Evolutionary conservation across 2,888 invertebrate genomes (phyloP), one percentile per base, ranked within the genome.

Genomic region (Ferdinandea cuprea): DNA sequence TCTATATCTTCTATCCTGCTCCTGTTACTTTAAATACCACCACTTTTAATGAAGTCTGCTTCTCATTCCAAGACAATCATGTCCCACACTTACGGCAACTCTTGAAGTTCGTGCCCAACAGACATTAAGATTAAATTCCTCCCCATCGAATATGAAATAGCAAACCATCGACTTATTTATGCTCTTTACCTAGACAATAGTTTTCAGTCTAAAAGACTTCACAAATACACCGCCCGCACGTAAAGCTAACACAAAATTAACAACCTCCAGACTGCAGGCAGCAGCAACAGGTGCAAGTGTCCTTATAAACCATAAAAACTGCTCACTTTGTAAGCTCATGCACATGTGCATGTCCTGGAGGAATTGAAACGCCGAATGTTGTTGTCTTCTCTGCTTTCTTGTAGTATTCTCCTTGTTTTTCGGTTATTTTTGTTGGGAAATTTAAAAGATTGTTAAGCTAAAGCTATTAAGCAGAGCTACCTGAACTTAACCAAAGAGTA

Each of bases 331-430:
- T 30, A 15, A 37, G 28, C 25, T 44, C 50, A 65, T 72, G 72
- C 78, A 79, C 78, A 78, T 81, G 69, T 81, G 69, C 76, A 76
- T 76, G 76, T 71, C 76, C 58, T 65, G 50, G 63, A 52, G 69
- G 58, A 76, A 65, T 76, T 71, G 56, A 59, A 25, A 59, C 48
- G 46, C 9, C 32, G 35, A 61, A 46, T 54, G 25, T 30, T 37
- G n/a, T 32, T 35, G 15, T 40, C 13, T 15, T 15, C 15, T 15
- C 15, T 40, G 13, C 44, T 46, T 17, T 13, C 3, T 40, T 3
- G 11, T 32, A 68, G n/a, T 17, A 42, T n/a, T 58, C 15, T 17
- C 44, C 30, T 59, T 13, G 25, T 50, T 42, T 3, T 13, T n/a
- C n/a, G n/a, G n/a, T 42, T 17, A 32, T 30, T 58, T 50, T 74